Percentiles rank a stretch among this genome's conserved stretches.
Evolutionary conservation across 2,888 invertebrate species (phyloP).

Genomic region (Ornithoptera alexandrae): DNA sequence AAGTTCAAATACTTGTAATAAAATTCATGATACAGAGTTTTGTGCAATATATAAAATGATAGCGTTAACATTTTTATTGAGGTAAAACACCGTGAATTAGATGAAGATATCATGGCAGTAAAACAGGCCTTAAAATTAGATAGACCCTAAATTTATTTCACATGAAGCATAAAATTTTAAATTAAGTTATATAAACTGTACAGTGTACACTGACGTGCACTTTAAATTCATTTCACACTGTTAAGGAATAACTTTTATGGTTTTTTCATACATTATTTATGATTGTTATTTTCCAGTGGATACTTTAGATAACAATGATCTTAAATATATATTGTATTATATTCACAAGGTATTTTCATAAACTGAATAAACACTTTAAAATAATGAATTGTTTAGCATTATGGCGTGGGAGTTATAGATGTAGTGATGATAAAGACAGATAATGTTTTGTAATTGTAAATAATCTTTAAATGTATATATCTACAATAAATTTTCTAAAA

Average conservation of each 20-base stretch:
- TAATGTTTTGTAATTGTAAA: too few relatives aligned
- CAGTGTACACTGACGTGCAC: not conserved
- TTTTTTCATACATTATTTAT: not conserved
- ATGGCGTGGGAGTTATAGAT: not conserved
- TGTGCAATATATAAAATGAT: constrained; percentile 6
- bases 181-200: not conserved
- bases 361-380: not conserved
- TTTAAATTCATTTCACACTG: not conserved
- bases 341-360: not conserved
- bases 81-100: constrained; percentile 12
- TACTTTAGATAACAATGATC: not conserved
- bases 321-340: not conserved
- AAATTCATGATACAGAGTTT: constrained; percentile 4
- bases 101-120: not conserved
- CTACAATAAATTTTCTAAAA: too few relatives aligned
- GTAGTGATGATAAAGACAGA: not conserved
- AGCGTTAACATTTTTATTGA: constrained; percentile 11
- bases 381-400: not conserved
- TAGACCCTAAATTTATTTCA: not conserved
- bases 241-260: too few relatives aligned
- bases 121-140: not conserved
- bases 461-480: too few relatives aligned
- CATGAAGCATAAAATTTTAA: not conserved
- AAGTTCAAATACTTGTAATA: not conserved
- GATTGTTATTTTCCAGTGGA: not conserved